phyloP scores from a whole-genome alignment of 2,797 vertebrate genomes.

The Anabacerthia variegaticeps region DNA sequence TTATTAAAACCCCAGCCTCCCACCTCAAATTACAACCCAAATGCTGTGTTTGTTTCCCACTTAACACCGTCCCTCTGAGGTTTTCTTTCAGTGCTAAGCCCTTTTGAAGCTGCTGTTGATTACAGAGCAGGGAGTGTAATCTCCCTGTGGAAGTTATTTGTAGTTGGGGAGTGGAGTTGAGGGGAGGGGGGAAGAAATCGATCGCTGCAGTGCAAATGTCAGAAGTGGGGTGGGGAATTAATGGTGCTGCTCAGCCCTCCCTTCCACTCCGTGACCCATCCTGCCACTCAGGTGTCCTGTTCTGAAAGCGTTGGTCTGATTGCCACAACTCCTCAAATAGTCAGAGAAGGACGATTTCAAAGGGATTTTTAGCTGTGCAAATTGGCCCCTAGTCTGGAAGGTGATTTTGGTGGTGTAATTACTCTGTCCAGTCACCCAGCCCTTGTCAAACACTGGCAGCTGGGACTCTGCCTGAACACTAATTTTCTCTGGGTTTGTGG shows the following conservation, averaged over 20 bases:
- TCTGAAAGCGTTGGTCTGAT: background rate
- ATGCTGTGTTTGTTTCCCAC: constrained; percentile 22
- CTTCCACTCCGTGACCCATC: background rate
- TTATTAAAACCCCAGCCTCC: constrained; percentile 33
- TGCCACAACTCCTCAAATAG: background rate
- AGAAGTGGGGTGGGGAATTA: background rate
- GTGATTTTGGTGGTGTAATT: background rate
- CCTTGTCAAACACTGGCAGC: background rate
- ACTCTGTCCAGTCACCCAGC: background rate
- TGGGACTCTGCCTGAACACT: background rate
- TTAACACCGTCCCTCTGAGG: background rate
- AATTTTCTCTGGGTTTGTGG: background rate
- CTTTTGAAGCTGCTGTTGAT: constrained; percentile 48
- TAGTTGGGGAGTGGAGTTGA: background rate
- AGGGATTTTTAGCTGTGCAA: background rate
- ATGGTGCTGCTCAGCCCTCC: background rate
- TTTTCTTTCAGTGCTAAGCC: background rate
- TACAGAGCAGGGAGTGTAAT: constrained; percentile 21
- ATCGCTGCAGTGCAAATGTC: background rate
- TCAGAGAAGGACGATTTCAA: background rate
- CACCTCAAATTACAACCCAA: constrained; percentile 35
- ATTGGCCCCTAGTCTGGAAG: background rate
- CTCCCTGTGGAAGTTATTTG: constrained; percentile 22
- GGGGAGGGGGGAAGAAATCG: background rate
- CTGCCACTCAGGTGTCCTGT: background rate